Evolutionary conservation across 2,888 invertebrate genomes (phyloP).

Genomic region (Anoncus sp.): DNA sequence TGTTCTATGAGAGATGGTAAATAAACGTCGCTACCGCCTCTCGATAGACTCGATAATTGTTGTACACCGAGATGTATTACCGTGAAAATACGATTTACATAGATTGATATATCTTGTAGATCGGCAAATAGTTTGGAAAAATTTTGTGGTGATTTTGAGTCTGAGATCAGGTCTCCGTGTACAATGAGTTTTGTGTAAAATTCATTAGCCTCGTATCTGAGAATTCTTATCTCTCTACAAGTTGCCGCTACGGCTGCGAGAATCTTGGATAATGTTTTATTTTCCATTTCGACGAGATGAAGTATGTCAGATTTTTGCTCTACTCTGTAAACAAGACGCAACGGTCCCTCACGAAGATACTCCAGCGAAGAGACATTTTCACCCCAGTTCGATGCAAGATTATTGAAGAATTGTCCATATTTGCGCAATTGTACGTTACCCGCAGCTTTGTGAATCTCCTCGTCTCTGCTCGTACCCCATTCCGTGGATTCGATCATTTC

Average conservation of each 20-base stretch:
- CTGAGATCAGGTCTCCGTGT: conserved; percentile 80
- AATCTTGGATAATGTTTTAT: conserved; percentile 91
- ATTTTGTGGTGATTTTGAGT: conserved; percentile 75
- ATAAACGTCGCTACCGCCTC: conserved; percentile 75
- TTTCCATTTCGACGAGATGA: conserved; percentile 92
- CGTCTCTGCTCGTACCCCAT: conserved; percentile 78
- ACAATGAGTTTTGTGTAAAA: conserved; percentile 84
- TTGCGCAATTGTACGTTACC: conserved; percentile 84
- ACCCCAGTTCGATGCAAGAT: conserved; percentile 78
- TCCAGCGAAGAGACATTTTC: conserved; percentile 72
- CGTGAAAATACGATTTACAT: conserved; percentile 73
- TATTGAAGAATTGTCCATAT: conserved; percentile 85
- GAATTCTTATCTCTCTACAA: conserved; percentile 89
- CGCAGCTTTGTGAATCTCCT: conserved; percentile 82
- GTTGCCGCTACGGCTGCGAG: conserved; percentile 91
- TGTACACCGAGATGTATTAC: conserved; percentile 76
- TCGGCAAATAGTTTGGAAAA: conserved; percentile 76
- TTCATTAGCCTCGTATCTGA: conserved; percentile 88
- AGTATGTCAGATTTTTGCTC: conserved; percentile 88
- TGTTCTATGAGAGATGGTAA: conserved; percentile 84
- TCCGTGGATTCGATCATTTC: conserved; percentile 79
- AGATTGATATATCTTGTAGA: conserved; percentile 78
- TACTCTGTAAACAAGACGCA: conserved; percentile 82
- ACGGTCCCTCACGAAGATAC: conserved; percentile 78
- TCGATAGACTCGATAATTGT: conserved; percentile 77